Evolutionary conservation across 2,888 invertebrate species (phyloP), one percentile per base, ranked within the genome.

Genomic region (Sinotaia quadrata): DNA sequence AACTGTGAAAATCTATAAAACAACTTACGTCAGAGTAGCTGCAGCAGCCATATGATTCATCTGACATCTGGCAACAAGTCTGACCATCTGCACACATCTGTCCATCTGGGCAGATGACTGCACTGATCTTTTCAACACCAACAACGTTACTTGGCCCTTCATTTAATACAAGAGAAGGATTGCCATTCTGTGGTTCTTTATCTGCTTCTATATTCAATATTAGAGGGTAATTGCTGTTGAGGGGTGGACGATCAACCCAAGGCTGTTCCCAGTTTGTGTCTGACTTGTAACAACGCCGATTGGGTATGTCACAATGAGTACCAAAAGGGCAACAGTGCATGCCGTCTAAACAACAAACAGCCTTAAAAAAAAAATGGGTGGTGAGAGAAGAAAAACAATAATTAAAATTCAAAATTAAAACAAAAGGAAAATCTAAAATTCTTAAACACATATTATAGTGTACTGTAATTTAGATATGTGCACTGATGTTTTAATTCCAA

Each of bases 291-390:
- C 85, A 85, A 29, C 63, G 71, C 4, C 72, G 72, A 29, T 70
- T 59, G 5, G 49, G 62, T 4, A 78, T 72, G 70, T 85, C 77
- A 80, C 85, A 82, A 12, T 74, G 71, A 68, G 77, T 75, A 15
- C 80, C 80, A 44, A 65, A 27, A 5, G 81, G 84, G 76, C 87
- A 87, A 75, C 87, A 87, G 68, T 87, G 86, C 7, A 73, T 21
- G 12, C 60, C 51, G 66, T 74, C 74, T 15, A 8, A 33, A 51
- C 74, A 74, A 60, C 72, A 69, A 0, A 66, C 68, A 34, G 57
- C 69, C 72, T 69, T n/a, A 18, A 33, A 34, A 5, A 37, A 18
- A 33, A 7, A 15, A 33, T 4, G n/a, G n/a, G n/a, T n/a, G n/a
- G n/a, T n/a, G n/a, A n/a, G n/a, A n/a, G n/a, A n/a, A n/a, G n/a